Evolutionary conservation across 2,888 invertebrate genomes (phyloP).

Genomic region (Ephialtes manifestator): DNA sequence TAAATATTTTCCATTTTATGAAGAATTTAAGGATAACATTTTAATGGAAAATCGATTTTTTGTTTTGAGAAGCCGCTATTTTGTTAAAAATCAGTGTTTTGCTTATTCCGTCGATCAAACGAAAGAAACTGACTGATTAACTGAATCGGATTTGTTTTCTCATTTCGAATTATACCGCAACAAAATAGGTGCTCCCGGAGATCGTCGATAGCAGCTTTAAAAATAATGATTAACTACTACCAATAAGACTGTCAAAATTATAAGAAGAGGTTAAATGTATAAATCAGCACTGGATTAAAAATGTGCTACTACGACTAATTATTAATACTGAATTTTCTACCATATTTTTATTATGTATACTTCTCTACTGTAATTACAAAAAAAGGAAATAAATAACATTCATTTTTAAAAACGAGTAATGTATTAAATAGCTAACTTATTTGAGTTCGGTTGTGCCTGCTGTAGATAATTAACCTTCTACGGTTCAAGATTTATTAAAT

Average conservation of each 20-base stretch:
- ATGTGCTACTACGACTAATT: not conserved
- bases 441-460: not conserved
- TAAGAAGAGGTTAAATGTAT: not conserved
- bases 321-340: not conserved
- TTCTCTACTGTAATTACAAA: not conserved
- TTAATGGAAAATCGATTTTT: no score
- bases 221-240: not conserved
- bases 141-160: not conserved
- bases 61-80: constrained; percentile 23
- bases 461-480: no score
- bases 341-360: not conserved
- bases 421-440: not conserved
- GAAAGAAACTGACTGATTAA: not conserved
- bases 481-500: not conserved
- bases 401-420: not conserved
- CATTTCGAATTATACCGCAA: not conserved
- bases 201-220: not conserved
- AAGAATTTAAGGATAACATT: no score
- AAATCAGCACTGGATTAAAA: not conserved
- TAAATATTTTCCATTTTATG: no score
- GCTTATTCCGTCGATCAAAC: not conserved
- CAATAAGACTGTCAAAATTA: not conserved
- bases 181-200: not conserved
- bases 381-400: not conserved
- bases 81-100: not conserved